These are phyloP conservation scores for Habroteleia sp. DNA, from an alignment of 2,888 invertebrate genomes.

Conservation along the genomic window DNA sequence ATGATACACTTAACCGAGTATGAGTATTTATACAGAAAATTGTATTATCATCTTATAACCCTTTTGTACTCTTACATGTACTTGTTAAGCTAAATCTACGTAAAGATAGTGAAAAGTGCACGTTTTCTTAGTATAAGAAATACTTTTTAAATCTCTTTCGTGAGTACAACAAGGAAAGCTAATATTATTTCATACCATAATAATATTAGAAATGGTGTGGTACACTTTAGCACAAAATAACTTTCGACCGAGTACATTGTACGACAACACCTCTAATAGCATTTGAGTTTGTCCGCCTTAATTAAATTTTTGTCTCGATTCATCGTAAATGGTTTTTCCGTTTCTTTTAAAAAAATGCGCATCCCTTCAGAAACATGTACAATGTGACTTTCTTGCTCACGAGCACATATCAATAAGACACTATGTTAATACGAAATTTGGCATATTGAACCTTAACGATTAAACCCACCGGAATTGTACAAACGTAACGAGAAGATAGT, in stretches of 20 bases:
- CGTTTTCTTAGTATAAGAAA: conserved; percentile 61
- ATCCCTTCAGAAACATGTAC: conserved; percentile 43
- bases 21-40: conserved; percentile 60
- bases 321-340: conserved; percentile 25
- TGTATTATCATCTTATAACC: conserved; percentile 61
- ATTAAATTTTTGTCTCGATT: conserved; percentile 25
- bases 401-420: conserved; percentile 52
- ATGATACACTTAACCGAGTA: conserved; percentile 19
- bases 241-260: conserved; percentile 32
- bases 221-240: conserved; percentile 54
- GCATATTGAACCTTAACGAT: conserved; percentile 51
- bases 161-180: conserved; percentile 57
- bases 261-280: conserved; percentile 48
- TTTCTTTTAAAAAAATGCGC: conserved; percentile 23
- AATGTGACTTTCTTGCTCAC: conserved; percentile 16
- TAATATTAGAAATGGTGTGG: conserved; percentile 49
- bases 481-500: conserved; percentile 40
- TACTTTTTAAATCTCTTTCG: conserved; percentile 56
- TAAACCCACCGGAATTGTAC: conserved; percentile 30
- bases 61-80: conserved; percentile 62
- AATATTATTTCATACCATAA: conserved; percentile 45
- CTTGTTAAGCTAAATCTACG: conserved; percentile 56
- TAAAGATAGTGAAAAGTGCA: conserved; percentile 62
- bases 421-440: conserved; percentile 62
- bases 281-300: conserved; percentile 42